Conservation (phyloP, 2,888 invertebrate genomes). For the Xestia xanthographa region DNA sequence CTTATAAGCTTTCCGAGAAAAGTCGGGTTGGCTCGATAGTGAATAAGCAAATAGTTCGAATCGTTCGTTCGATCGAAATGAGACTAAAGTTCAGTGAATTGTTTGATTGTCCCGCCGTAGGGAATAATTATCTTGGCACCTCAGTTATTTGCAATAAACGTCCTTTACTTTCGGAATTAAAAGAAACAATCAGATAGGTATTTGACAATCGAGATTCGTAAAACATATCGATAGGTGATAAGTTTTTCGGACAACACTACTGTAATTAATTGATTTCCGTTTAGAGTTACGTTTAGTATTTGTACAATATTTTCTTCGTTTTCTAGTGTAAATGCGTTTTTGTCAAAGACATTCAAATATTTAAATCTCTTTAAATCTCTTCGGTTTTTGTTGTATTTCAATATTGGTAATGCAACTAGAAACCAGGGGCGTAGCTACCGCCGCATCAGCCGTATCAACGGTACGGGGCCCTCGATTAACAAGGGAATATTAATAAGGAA, state of each 20-base stretch:
- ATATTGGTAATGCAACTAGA: neutral
- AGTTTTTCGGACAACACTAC: neutral
- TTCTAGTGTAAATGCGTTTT: too few relatives aligned
- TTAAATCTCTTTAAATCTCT: too few relatives aligned
- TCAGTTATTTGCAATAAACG: constrained; percentile 64
- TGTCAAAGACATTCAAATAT: too few relatives aligned
- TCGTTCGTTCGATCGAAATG: constrained; percentile 41
- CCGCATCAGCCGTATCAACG: too few relatives aligned
- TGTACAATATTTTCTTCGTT: too few relatives aligned
- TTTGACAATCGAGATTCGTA: constrained; percentile 9
- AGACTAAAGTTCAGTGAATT: constrained; percentile 55
- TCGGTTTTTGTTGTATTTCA: too few relatives aligned
- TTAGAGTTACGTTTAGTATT: neutral
- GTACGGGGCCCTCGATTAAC: too few relatives aligned
- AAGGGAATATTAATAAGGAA: too few relatives aligned
- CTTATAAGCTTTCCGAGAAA: constrained; percentile 12
- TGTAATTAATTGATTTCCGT: constrained; percentile 3
- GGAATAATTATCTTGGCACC: constrained; percentile 56
- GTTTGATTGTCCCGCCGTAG: constrained; percentile 38
- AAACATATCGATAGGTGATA: constrained; percentile 1
- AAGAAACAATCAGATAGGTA: constrained; percentile 33
- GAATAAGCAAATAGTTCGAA: constrained; percentile 53
- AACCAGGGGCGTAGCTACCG: too few relatives aligned
- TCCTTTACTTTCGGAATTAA: constrained; percentile 32
- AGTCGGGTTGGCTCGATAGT: constrained; percentile 3